Conservation (phyloP, 2,888 invertebrate species). For the Acrobasis suavella region DNA sequence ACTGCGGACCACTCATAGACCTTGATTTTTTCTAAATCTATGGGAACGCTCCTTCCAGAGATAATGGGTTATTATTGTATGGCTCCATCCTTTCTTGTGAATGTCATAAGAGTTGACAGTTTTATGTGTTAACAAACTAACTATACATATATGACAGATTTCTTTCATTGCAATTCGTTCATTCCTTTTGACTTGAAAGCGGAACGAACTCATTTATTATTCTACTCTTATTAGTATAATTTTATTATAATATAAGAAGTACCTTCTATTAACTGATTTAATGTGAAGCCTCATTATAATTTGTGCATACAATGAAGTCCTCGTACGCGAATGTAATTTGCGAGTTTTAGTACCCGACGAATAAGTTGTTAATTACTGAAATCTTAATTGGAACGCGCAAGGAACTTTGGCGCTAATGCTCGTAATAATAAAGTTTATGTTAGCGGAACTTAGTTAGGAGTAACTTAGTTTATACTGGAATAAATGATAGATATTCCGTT, state of each 20-base stretch:
- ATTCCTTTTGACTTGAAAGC: no score
- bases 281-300: conserved; percentile 15
- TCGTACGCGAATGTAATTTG: conserved; percentile 6
- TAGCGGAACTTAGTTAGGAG: background rate
- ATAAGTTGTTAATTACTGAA: conserved; percentile 20
- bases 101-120: no score
- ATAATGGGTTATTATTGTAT: no score
- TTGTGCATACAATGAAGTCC: conserved; percentile 5
- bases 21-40: no score
- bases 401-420: background rate
- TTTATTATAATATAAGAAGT: background rate
- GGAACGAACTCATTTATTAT: no score
- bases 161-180: no score
- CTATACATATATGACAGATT: no score
- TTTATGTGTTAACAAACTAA: no score
- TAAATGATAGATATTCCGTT: no score
- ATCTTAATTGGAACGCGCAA: conserved; percentile 14
- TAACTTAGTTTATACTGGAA: background rate
- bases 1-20: no score
- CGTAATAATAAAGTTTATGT: conserved; percentile 3
- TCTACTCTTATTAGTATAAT: background rate
- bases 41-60: no score
- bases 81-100: no score
- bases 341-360: conserved; percentile 16
- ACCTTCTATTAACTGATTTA: background rate